Conservation (phyloP, 2,888 invertebrate genomes). For the Tridacna gigas region DNA sequence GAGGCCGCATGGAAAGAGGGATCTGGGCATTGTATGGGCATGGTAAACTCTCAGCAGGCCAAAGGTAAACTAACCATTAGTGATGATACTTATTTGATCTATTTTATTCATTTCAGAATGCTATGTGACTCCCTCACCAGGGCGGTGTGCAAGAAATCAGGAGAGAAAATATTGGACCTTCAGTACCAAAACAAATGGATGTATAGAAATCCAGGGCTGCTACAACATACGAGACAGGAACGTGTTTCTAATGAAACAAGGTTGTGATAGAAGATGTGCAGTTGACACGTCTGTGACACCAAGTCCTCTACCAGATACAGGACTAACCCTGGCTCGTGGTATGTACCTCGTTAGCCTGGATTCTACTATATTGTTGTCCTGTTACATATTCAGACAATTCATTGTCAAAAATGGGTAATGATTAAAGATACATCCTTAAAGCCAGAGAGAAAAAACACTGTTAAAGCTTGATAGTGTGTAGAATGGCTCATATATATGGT, state of each 20-base stretch:
- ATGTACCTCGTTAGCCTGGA: not conserved
- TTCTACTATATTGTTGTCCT: too few relatives aligned
- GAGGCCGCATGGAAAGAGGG: too few relatives aligned
- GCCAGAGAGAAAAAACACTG: too few relatives aligned
- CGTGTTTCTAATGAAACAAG: constrained; percentile 39
- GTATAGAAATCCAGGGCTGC: constrained; percentile 54
- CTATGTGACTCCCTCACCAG: constrained; percentile 44
- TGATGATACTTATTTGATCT: too few relatives aligned
- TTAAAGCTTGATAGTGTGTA: too few relatives aligned
- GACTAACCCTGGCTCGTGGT: constrained; percentile 3
- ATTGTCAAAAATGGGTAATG: too few relatives aligned
- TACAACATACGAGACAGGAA: constrained; percentile 55
- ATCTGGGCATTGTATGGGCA: too few relatives aligned
- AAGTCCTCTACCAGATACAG: constrained; percentile 13
- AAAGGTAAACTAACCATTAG: too few relatives aligned
- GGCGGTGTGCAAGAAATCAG: constrained; percentile 38
- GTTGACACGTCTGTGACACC: constrained; percentile 18
- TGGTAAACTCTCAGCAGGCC: too few relatives aligned
- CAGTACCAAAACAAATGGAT: constrained; percentile 41
- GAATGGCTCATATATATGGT: too few relatives aligned
- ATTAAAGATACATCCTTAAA: too few relatives aligned
- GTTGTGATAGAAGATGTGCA: constrained; percentile 42
- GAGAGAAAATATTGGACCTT: constrained; percentile 40
- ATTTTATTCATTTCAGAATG: constrained; percentile 47
- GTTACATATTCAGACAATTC: too few relatives aligned